These are phyloP conservation scores for Struthio camelus DNA, from an alignment of 2,113 vertebrate species.

Conservation along the genomic window DNA sequence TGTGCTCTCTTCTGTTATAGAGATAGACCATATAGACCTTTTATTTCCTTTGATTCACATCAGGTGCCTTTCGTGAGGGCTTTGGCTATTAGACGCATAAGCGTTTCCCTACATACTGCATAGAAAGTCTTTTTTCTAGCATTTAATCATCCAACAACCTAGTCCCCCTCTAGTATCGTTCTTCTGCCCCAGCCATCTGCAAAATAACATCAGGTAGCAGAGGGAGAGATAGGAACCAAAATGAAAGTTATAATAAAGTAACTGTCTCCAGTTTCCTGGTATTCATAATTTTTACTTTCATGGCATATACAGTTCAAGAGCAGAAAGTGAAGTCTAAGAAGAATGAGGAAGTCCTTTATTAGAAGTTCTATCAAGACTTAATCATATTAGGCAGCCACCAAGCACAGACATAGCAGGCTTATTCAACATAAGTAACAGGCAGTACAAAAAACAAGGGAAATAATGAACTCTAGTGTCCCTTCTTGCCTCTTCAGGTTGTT, in stretches of 20 bases:
- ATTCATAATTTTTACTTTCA: background rate
- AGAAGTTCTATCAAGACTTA: background rate
- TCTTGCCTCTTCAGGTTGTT: background rate
- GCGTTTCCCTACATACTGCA: accelerated
- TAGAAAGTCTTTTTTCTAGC: background rate
- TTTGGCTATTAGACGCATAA: background rate
- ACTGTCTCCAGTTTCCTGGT: background rate
- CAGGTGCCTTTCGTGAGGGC: background rate
- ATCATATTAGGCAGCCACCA: background rate
- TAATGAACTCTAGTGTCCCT: background rate
- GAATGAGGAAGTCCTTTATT: background rate
- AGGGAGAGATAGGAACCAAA: background rate
- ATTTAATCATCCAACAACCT: background rate
- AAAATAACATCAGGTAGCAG: background rate
- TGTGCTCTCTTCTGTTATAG: background rate
- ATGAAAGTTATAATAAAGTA: background rate
- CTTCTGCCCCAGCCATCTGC: background rate
- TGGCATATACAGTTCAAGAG: background rate
- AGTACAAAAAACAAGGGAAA: background rate
- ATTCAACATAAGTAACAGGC: background rate
- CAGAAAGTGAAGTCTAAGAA: constrained; percentile 9
- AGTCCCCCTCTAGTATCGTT: background rate
- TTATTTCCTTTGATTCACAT: background rate
- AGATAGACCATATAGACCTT: background rate
- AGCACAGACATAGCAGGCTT: background rate